Conservation (phyloP, 2,797 vertebrate genomes). For the Microchirus variegatus region DNA sequence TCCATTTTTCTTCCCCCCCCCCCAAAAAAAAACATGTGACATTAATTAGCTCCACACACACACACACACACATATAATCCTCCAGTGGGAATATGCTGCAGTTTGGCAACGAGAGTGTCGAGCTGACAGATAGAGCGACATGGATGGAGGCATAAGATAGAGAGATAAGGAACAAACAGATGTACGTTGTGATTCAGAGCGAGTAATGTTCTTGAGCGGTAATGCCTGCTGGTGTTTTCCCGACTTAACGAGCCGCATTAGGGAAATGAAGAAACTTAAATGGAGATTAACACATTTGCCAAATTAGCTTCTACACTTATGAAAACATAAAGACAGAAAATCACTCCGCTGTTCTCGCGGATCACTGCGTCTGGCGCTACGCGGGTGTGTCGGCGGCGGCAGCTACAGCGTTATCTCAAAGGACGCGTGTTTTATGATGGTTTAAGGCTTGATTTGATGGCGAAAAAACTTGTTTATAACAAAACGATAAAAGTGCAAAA, state of each 20-base stretch:
- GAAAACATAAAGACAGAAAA: conserved; percentile 32
- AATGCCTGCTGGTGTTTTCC: conserved; percentile 27
- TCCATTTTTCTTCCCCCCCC: conserved; percentile 6
- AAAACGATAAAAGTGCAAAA: no score
- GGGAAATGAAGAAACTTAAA: conserved; percentile 41
- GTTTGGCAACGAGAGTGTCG: conserved; percentile 10
- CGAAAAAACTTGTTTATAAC: no score
- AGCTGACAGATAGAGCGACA: conserved; percentile 21
- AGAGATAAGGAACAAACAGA: conserved; percentile 27
- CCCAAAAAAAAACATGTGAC: conserved; percentile 58
- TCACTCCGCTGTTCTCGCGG: conserved; percentile 22
- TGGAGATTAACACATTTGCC: conserved; percentile 30
- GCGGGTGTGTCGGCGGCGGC: no score
- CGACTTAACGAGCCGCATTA: conserved; percentile 24
- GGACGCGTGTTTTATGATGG: no score
- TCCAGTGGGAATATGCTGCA: conserved; percentile 24
- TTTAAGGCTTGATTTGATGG: no score
- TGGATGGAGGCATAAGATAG: conserved; percentile 4
- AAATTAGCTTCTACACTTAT: conserved; percentile 45
- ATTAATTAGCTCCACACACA: conserved; percentile 47
- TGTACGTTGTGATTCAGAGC: conserved; percentile 11
- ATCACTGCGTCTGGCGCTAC: conserved; percentile 22
- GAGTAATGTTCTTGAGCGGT: conserved; percentile 15
- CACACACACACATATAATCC: conserved; percentile 32
- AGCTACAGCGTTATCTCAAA: no score